Evolutionary conservation across 2,797 vertebrate genomes (phyloP).

Genomic region (Ataeniobius toweri): DNA sequence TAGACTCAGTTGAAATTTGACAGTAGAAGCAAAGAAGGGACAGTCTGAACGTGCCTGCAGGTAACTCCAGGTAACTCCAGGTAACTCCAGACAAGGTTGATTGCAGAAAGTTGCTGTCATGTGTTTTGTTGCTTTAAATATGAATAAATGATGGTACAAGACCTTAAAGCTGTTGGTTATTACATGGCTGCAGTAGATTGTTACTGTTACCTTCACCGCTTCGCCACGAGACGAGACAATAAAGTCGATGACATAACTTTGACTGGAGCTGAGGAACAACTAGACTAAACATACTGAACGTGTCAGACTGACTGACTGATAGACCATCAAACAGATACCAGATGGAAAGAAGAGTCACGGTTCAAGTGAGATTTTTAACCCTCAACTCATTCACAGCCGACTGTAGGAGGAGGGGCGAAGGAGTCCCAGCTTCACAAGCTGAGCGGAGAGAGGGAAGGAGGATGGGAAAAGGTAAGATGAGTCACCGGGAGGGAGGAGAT

Average conservation of each 20-base stretch:
- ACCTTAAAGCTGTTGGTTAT: background rate
- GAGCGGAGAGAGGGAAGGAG: slow-evolving; percentile 19
- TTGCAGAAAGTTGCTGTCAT: no score
- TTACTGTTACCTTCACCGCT: background rate
- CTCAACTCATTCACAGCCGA: slow-evolving; percentile 45
- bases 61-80: background rate
- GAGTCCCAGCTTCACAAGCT: slow-evolving; percentile 42
- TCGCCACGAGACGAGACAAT: background rate
- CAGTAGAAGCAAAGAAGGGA: background rate
- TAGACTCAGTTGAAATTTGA: no score
- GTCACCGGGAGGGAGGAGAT: slow-evolving; percentile 25
- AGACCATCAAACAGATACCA: slow-evolving; percentile 52
- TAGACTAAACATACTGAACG: slow-evolving; percentile 44
- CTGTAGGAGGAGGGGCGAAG: slow-evolving; percentile 31
- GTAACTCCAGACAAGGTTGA: background rate
- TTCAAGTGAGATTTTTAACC: slow-evolving; percentile 43
- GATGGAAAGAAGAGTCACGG: slow-evolving; percentile 39
- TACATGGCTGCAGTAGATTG: background rate
- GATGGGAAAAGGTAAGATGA: background rate
- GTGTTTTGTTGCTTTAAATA: background rate
- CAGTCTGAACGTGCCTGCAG: background rate
- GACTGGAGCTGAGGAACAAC: slow-evolving; percentile 20
- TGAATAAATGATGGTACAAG: background rate
- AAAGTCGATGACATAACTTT: slow-evolving; percentile 18
- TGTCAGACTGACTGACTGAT: slow-evolving; percentile 34